These are phyloP conservation scores for Zoanthus solanderi DNA, from an alignment of 92 coral and sea anemone genomes.

Conservation along the genomic window DNA sequence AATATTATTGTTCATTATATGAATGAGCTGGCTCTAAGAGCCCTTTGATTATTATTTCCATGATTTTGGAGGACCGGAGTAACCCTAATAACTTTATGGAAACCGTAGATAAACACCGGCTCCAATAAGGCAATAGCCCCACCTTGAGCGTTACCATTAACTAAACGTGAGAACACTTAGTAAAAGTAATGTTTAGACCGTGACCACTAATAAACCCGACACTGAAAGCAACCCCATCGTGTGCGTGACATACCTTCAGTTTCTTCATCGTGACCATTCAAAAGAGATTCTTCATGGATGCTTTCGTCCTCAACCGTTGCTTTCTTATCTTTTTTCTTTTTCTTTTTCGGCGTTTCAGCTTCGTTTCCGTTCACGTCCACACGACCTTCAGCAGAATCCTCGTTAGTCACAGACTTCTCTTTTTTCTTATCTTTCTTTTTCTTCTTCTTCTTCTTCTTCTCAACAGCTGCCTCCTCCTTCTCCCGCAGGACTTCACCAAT, in stretches of 20 bases:
- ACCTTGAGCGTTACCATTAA: no score
- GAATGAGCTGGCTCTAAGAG: no score
- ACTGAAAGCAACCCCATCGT: no score
- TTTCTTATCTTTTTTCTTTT: constrained; percentile 72
- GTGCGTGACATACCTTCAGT: constrained; percentile 3
- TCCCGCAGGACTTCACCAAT: constrained; percentile 77
- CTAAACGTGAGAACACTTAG: no score
- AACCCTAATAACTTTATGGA: no score
- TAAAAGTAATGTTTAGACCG: no score
- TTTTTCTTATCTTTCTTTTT: constrained; percentile 90
- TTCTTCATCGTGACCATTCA: constrained; percentile 36
- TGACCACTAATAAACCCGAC: no score
- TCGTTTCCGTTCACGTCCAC: constrained; percentile 58
- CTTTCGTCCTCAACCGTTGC: constrained; percentile 45
- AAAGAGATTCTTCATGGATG: constrained; percentile 43
- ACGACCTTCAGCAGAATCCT: constrained; percentile 44
- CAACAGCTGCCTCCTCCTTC: constrained; percentile 38
- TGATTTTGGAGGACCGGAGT: no score
- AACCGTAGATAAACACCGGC: no score
- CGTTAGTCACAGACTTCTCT: constrained; percentile 65
- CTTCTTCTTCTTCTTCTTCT: constrained; percentile 78
- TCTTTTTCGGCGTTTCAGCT: constrained; percentile 56
- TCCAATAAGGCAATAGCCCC: no score
- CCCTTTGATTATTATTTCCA: no score
- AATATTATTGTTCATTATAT: no score